Conservation (phyloP, 2,888 invertebrate species). For the Noctuana brunneofusca region DNA sequence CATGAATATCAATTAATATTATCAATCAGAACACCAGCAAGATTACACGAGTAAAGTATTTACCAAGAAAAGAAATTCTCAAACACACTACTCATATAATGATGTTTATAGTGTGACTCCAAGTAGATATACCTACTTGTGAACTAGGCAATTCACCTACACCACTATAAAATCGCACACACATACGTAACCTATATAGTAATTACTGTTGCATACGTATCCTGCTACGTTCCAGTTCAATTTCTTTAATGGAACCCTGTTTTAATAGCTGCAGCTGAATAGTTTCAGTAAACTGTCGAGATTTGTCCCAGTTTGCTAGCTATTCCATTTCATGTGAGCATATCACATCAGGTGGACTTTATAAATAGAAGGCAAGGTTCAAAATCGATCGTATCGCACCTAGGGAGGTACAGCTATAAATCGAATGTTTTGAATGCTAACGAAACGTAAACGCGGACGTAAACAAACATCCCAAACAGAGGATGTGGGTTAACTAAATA, state of each 20-base stretch:
- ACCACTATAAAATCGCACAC: neutral
- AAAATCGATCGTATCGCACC: conserved; percentile 3
- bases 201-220: conserved; percentile 11
- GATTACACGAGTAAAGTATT: no score
- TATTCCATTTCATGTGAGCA: conserved; percentile 33
- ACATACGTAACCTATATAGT: conserved; percentile 1
- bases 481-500: conserved; percentile 51
- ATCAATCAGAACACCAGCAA: no score
- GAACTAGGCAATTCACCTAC: neutral
- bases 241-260: conserved; percentile 37
- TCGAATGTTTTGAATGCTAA: conserved; percentile 64
- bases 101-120: no score
- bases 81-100: no score
- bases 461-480: conserved; percentile 64
- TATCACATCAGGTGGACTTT: neutral
- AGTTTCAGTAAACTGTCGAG: conserved; percentile 47
- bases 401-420: conserved; percentile 22
- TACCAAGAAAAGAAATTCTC: no score
- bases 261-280: conserved; percentile 46
- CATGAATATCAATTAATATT: no score
- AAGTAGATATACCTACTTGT: no score
- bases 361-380: conserved; percentile 5
- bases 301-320: conserved; percentile 59
- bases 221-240: conserved; percentile 22
- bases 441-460: conserved; percentile 59